These are phyloP conservation scores for Cnemophilus loriae DNA, from an alignment of 2,113 vertebrate species.

Conservation along the genomic window DNA sequence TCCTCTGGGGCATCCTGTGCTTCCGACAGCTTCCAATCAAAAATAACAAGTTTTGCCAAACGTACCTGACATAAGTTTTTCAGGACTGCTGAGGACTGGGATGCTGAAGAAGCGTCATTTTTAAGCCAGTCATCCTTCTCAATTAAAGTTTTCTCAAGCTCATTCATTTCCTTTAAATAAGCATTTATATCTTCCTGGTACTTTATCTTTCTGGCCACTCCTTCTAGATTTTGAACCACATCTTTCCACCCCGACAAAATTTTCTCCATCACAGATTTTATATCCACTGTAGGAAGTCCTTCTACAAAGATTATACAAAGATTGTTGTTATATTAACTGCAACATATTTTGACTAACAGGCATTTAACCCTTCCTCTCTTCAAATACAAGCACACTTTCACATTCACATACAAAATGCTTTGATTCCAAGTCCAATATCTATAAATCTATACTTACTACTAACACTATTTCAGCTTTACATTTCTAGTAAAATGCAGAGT, in stretches of 20 bases:
- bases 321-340: neutral
- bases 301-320: conserved; percentile 66
- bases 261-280: conserved; percentile 67
- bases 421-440: neutral
- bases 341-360: neutral
- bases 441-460: neutral
- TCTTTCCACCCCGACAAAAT: conserved; percentile 76
- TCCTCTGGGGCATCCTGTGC: neutral
- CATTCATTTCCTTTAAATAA: conserved; percentile 74
- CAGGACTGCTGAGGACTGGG: conserved; percentile 49
- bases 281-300: conserved; percentile 68
- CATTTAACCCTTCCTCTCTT: neutral
- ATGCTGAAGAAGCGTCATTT: neutral
- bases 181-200: conserved; percentile 76
- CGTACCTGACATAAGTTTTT: conserved; percentile 82
- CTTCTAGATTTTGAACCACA: conserved; percentile 71
- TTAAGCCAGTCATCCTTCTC: conserved; percentile 80
- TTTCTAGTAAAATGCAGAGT: neutral
- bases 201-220: conserved; percentile 70
- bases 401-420: neutral
- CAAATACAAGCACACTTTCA: neutral
- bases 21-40: neutral
- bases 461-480: neutral
- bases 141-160: conserved; percentile 70
- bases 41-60: neutral